Percentiles rank a stretch among this genome's conserved stretches.
Evolutionary conservation across 2,113 vertebrate species (phyloP).

Genomic region (Etheostoma spectabile): DNA sequence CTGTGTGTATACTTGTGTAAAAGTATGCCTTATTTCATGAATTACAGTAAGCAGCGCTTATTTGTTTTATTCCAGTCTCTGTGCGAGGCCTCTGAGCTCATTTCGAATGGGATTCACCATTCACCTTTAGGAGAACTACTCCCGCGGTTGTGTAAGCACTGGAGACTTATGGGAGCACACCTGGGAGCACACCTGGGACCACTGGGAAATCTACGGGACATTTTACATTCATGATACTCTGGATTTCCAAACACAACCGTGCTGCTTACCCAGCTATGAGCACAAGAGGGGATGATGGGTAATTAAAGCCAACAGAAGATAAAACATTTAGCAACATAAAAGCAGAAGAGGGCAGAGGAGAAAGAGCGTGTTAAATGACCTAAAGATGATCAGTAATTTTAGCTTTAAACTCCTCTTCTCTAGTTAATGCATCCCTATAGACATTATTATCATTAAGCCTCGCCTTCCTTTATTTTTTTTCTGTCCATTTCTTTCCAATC

Average conservation of each 20-base stretch:
- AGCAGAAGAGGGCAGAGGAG: background rate
- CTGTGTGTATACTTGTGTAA: slow-evolving; percentile 52
- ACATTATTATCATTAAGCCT: background rate
- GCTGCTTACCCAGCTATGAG: slow-evolving; percentile 1
- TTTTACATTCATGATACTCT: slow-evolving; percentile 18
- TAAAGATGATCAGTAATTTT: slow-evolving; percentile 23
- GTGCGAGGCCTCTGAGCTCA: slow-evolving; percentile 6
- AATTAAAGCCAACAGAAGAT: slow-evolving; percentile 37
- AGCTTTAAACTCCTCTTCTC: slow-evolving; percentile 6
- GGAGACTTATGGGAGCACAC: slow-evolving; percentile 31
- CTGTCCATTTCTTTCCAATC: slow-evolving; percentile 30
- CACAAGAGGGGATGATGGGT: background rate
- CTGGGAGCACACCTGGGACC: no score
- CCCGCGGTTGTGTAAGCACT: slow-evolving; percentile 19
- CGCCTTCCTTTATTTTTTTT: slow-evolving; percentile 25
- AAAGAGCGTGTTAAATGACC: slow-evolving; percentile 3
- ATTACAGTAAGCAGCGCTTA: slow-evolving; percentile 33
- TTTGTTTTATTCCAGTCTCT: slow-evolving; percentile 42
- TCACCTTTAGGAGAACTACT: slow-evolving; percentile 38
- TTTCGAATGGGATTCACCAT: slow-evolving; percentile 46
- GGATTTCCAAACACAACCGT: background rate
- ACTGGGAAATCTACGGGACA: slow-evolving; percentile 10
- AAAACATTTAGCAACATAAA: background rate
- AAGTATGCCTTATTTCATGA: slow-evolving; percentile 62
- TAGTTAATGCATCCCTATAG: slow-evolving; percentile 3